Percentiles rank a stretch among this genome's conserved stretches.
These are phyloP conservation scores for Phylloscopus collybita DNA, from an alignment of 2,797 vertebrate genomes.

Conservation along the genomic window DNA sequence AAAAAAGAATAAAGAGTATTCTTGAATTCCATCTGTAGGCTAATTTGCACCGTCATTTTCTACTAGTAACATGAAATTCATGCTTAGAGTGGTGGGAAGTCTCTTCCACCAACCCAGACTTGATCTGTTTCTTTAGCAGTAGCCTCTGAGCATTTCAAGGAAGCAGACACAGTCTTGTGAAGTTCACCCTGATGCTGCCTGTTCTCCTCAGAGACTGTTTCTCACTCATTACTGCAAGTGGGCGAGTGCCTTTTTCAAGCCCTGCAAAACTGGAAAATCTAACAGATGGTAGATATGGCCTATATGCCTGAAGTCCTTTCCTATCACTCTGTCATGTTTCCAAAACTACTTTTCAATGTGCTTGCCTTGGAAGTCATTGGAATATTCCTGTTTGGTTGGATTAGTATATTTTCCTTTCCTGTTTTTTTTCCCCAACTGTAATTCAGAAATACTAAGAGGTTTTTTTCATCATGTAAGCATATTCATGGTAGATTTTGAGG, in stretches of 20 bases:
- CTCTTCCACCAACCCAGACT: constrained; percentile 29
- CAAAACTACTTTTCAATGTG: constrained; percentile 25
- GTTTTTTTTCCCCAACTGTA: background rate
- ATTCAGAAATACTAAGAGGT: background rate
- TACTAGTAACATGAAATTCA: constrained; percentile 21
- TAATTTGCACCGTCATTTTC: constrained; percentile 48
- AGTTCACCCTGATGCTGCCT: constrained; percentile 33
- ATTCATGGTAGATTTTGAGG: constrained; percentile 5
- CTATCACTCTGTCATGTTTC: constrained; percentile 4
- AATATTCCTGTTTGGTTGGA: background rate
- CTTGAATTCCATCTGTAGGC: constrained; percentile 1
- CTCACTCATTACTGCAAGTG: constrained; percentile 62
- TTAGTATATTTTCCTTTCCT: background rate
- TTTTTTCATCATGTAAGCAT: background rate
- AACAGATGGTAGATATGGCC: constrained; percentile 60
- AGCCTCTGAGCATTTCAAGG: constrained; percentile 42
- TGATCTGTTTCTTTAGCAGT: constrained; percentile 41
- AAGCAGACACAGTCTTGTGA: constrained; percentile 47
- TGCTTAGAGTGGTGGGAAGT: constrained; percentile 17
- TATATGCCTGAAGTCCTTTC: constrained; percentile 56
- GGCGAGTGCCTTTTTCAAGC: constrained; percentile 69
- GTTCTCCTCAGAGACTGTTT: constrained; percentile 44
- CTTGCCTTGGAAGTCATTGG: constrained; percentile 17
- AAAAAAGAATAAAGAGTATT: background rate
- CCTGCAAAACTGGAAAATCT: constrained; percentile 57